Conservation (phyloP, 2,797 vertebrate genomes). For the Hydrolagus colliei region DNA sequence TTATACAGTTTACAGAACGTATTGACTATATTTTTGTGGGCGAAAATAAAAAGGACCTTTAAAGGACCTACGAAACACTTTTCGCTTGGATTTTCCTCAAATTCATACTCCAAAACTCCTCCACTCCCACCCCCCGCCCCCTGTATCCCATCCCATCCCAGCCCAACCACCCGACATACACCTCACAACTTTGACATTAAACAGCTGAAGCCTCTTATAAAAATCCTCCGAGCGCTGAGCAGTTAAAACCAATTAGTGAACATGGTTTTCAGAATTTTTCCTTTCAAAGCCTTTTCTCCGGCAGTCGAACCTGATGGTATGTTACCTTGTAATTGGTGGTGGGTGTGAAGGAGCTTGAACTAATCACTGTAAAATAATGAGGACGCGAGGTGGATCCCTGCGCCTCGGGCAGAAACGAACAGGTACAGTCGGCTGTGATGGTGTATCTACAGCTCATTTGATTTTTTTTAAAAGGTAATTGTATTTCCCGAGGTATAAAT, state of each 20-base stretch:
- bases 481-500: background rate
- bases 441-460: background rate
- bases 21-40: no score
- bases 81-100: no score
- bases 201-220: background rate
- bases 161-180: no score
- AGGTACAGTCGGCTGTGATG: background rate
- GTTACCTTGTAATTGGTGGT: background rate
- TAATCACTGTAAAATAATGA: background rate
- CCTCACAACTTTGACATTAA: constrained; percentile 9
- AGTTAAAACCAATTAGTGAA: background rate
- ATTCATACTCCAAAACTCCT: no score
- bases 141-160: no score
- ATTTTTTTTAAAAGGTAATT: background rate
- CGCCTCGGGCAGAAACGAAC: background rate
- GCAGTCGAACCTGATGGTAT: background rate
- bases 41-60: no score
- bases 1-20: no score
- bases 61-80: no score
- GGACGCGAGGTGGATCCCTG: background rate
- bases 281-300: background rate
- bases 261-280: background rate
- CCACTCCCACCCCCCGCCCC: no score
- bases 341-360: background rate
- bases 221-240: background rate